Conservation (phyloP, 2,797 vertebrate species). For the Hyperoplus lanceolatus region DNA sequence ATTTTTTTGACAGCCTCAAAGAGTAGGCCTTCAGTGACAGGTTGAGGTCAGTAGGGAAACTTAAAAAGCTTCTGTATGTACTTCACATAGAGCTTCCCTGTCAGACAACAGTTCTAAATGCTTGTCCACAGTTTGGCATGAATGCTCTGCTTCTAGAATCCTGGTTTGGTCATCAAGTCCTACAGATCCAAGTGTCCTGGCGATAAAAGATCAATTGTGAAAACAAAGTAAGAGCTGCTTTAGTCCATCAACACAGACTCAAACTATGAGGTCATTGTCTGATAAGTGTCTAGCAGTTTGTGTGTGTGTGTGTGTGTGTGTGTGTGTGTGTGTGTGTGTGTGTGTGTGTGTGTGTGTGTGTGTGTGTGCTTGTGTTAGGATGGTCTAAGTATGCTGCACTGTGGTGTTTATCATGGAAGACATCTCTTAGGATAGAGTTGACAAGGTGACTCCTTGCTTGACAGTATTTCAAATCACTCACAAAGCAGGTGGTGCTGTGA, state of each 20-base stretch:
- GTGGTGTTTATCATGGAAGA: conserved; percentile 91
- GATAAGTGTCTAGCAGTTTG: not conserved
- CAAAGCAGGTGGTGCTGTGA: no score
- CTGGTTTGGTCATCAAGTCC: conserved; percentile 92
- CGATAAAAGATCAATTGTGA: conserved; percentile 89
- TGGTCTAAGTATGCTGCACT: conserved; percentile 90
- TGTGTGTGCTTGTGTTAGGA: conserved; percentile 75
- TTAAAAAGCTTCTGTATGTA: no score
- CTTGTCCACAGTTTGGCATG: conserved; percentile 91
- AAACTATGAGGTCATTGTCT: not conserved
- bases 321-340: no score
- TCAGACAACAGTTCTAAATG: not conserved
- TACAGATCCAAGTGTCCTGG: conserved; percentile 90
- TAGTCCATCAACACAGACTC: not conserved
- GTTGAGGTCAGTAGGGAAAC: not conserved
- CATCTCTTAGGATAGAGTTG: conserved; percentile 84
- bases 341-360: not conserved
- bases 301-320: not conserved
- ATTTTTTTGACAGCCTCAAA: not conserved
- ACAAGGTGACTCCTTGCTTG: conserved; percentile 85
- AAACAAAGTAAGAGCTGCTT: conserved; percentile 87
- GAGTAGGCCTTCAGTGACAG: not conserved
- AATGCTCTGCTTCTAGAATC: conserved; percentile 91
- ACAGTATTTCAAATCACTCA: no score
- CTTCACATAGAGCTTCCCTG: not conserved